phyloP scores from a whole-genome alignment of 2,113 vertebrate genomes.

The Etia nguti region DNA sequence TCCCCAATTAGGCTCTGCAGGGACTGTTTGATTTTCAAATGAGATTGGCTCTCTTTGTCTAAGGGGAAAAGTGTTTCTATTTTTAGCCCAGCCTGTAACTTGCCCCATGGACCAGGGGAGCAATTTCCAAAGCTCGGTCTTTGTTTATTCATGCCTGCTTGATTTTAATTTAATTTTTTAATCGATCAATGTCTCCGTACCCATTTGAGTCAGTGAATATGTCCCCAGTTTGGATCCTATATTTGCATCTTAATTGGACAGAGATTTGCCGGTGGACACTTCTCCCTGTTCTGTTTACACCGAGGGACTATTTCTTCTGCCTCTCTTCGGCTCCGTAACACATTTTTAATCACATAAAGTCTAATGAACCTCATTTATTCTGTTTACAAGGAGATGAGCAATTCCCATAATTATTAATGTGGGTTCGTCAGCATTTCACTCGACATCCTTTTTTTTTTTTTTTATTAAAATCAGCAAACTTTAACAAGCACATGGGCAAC shows the following conservation, averaged over 20 bases:
- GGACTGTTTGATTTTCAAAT: slow-evolving; percentile 45
- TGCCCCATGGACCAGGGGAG: not conserved
- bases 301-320: not conserved
- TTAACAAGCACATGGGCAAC: not conserved
- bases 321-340: not conserved
- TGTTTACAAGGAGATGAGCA: slow-evolving; percentile 41
- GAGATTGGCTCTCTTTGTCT: slow-evolving; percentile 39
- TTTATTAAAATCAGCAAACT: not conserved
- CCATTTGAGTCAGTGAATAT: slow-evolving; percentile 12
- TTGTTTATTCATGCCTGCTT: slow-evolving; percentile 40
- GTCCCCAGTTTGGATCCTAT: slow-evolving; percentile 2
- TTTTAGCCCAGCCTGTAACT: slow-evolving; percentile 23
- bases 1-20: slow-evolving; percentile 29
- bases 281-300: not conserved
- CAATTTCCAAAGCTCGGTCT: slow-evolving; percentile 13
- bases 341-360: slow-evolving; percentile 38
- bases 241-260: slow-evolving; percentile 60
- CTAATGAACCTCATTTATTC: slow-evolving; percentile 45
- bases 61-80: slow-evolving; percentile 23
- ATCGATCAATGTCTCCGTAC: slow-evolving; percentile 21
- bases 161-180: slow-evolving; percentile 38
- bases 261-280: slow-evolving; percentile 1
- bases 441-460: not conserved
- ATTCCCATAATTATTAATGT: slow-evolving; percentile 21
- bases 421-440: not conserved